These are phyloP conservation scores for Tursiops truncatus DNA, from an alignment of 2,113 vertebrate species.

Conservation along the genomic window DNA sequence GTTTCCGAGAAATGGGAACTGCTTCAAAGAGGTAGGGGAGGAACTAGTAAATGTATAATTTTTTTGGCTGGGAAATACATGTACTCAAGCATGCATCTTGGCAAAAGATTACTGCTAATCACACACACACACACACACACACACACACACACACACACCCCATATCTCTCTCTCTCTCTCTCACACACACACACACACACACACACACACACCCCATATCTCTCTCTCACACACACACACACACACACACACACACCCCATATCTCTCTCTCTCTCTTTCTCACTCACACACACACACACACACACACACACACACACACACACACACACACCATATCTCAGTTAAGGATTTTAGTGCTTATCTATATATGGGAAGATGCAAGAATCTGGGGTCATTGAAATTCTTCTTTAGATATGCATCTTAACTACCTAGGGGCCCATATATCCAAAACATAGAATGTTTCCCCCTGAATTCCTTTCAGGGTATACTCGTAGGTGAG, in stretches of 20 bases:
- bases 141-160: neutral
- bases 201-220: too few species aligned
- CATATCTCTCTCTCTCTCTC: neutral
- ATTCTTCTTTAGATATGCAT: neutral
- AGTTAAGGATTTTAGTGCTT: neutral
- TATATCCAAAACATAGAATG: neutral
- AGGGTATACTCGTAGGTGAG: neutral
- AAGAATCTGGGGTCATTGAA: neutral
- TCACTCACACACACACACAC: neutral
- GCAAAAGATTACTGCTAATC: neutral
- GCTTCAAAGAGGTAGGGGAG: neutral
- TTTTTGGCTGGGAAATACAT: neutral
- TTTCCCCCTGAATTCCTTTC: neutral
- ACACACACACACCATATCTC: neutral
- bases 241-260: too few species aligned
- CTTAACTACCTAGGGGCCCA: neutral
- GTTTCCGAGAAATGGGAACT: neutral
- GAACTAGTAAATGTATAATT: neutral
- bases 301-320: neutral
- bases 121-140: neutral
- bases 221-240: too few species aligned
- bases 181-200: neutral
- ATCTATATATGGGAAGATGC: neutral
- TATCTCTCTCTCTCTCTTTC: neutral
- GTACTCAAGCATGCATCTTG: neutral